Conservation (phyloP, 2,797 vertebrate genomes). For the Acrocephalus scirpaceus region DNA sequence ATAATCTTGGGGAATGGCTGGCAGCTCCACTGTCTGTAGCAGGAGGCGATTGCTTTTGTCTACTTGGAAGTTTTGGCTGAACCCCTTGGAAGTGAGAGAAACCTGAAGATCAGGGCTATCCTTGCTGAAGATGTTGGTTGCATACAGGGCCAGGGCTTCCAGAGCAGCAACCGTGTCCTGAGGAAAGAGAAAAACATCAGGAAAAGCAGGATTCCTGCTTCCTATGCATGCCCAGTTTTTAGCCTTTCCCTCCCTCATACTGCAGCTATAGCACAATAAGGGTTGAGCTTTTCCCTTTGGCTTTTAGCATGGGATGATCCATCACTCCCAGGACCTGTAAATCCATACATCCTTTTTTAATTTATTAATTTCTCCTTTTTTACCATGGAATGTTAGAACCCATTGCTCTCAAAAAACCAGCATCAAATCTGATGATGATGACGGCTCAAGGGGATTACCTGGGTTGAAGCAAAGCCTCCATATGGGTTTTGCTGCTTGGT, state of each 20-base stretch:
- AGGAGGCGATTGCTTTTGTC: slow-evolving; percentile 82
- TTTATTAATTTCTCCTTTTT: background rate
- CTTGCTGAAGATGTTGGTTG: slow-evolving; percentile 74
- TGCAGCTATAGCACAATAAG: background rate
- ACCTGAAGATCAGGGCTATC: slow-evolving; percentile 74
- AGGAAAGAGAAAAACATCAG: background rate
- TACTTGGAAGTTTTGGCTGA: slow-evolving; percentile 72
- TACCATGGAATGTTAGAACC: background rate
- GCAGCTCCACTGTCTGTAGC: slow-evolving; percentile 80
- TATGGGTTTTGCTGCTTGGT: slow-evolving; percentile 83
- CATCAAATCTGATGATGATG: background rate
- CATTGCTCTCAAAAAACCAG: background rate
- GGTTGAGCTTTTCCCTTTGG: background rate
- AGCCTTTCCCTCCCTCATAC: background rate
- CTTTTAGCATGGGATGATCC: background rate
- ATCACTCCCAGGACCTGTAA: background rate
- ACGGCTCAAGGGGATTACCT: slow-evolving; percentile 73
- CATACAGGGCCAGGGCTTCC: slow-evolving; percentile 86
- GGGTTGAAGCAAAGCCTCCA: slow-evolving; percentile 89
- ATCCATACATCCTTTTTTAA: background rate
- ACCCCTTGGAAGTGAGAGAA: slow-evolving; percentile 73
- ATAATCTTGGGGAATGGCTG: slow-evolving; percentile 74
- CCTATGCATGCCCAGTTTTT: no score
- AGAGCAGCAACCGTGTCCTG: slow-evolving; percentile 90
- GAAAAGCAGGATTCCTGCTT: background rate